phyloP scores from a whole-genome alignment of 64 coral and sea anemone species.

The Exaiptasia diaphana region DNA sequence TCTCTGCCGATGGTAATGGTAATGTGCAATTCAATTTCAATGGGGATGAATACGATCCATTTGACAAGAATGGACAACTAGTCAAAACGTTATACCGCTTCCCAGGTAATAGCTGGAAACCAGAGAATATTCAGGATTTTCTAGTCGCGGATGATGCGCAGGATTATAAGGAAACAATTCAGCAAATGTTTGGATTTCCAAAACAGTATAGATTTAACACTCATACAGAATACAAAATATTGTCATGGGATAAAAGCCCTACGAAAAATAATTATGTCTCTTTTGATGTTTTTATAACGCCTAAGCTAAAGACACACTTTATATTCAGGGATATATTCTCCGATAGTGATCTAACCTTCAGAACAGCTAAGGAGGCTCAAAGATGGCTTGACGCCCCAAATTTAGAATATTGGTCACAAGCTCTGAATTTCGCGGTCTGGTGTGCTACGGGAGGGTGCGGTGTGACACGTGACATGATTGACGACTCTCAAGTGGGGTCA shows the following conservation, averaged over 20 bases:
- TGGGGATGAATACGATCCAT: neutral
- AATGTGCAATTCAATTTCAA: neutral
- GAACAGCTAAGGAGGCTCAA: neutral
- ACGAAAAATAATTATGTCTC: neutral
- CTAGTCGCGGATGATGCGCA: neutral
- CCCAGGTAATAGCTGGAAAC: neutral
- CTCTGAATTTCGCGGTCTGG: constrained; percentile 33
- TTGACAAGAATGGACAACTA: neutral
- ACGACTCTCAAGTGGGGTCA: neutral
- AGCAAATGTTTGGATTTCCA: neutral
- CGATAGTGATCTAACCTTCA: neutral
- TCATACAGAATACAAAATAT: neutral
- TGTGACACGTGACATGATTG: neutral
- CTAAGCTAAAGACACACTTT: neutral
- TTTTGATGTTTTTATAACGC: neutral
- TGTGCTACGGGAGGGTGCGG: constrained; percentile 33
- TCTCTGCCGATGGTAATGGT: neutral
- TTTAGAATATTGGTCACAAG: constrained; percentile 17
- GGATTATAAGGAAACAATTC: neutral
- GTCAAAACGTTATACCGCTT: neutral
- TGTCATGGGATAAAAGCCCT: neutral
- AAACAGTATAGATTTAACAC: neutral
- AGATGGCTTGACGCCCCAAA: neutral
- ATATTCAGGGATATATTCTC: neutral
- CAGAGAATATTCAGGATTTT: neutral